Evolutionary conservation across 2,888 invertebrate species (phyloP).

Genomic region (Catocala sponsa): DNA sequence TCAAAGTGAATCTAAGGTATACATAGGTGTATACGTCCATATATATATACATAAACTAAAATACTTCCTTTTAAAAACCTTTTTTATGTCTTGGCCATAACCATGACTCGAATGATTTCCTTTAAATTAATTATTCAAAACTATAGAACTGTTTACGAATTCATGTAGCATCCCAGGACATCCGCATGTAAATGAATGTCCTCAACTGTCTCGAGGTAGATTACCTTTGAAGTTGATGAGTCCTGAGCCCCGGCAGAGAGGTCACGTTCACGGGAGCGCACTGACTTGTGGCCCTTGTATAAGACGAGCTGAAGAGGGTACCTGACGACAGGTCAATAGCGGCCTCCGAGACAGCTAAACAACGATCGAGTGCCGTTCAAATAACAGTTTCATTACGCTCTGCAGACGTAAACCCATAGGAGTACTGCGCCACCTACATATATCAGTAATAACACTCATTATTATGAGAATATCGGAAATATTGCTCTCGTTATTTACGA

Average conservation of each 20-base stretch:
- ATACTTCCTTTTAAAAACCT: too few species aligned
- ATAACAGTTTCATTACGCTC: conserved; percentile 35
- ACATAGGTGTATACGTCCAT: too few species aligned
- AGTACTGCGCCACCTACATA: conserved; percentile 14
- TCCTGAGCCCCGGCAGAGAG: conserved; percentile 30
- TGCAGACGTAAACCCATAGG: conserved; percentile 18
- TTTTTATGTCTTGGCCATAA: too few species aligned
- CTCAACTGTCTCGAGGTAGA: conserved; percentile 43
- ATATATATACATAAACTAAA: too few species aligned
- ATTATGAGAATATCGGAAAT: conserved; percentile 53
- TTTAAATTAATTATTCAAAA: conserved; percentile 1
- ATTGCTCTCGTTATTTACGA: conserved; percentile 62
- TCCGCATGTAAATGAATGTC: conserved; percentile 37
- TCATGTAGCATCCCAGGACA: conserved; percentile 29
- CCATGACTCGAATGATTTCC: not conserved
- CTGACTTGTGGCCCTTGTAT: conserved; percentile 46
- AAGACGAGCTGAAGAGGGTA: conserved; percentile 43
- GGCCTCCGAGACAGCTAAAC: conserved; percentile 42
- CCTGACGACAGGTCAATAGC: conserved; percentile 36
- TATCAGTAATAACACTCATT: conserved; percentile 45
- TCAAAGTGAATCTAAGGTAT: too few species aligned
- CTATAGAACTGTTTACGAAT: conserved; percentile 41
- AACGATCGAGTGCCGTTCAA: conserved; percentile 40
- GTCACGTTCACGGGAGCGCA: conserved; percentile 50
- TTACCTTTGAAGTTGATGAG: conserved; percentile 53